A percentile compares a stretch with the other conserved stretches of the same genome.
Conservation (phyloP, 2,797 vertebrate species). For the Apogon talboti region DNA sequence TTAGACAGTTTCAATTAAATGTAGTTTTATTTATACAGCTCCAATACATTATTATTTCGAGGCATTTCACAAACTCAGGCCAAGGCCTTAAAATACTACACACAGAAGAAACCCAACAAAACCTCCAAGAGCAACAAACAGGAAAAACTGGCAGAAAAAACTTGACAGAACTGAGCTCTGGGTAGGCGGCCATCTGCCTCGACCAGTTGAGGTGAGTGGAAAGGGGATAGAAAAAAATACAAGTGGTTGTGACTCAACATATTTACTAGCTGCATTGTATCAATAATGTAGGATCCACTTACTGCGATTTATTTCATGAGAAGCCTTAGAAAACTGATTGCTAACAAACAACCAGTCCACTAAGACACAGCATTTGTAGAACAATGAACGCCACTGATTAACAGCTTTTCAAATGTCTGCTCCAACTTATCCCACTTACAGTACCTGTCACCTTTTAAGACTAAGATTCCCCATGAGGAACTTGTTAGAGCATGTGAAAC, state of each 20-base stretch:
- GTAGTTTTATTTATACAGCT: too few species aligned
- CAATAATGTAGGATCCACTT: neutral
- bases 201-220: too few species aligned
- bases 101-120: too few species aligned
- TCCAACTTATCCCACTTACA: constrained; percentile 19
- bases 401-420: constrained; percentile 18
- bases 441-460: constrained; percentile 28
- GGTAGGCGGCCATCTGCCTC: too few species aligned
- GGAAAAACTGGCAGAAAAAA: too few species aligned
- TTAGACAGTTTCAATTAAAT: too few species aligned
- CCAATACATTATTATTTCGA: too few species aligned
- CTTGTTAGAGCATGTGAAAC: constrained; percentile 59
- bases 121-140: too few species aligned
- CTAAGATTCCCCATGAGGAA: constrained; percentile 25
- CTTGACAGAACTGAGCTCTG: too few species aligned
- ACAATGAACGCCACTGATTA: constrained; percentile 13
- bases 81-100: too few species aligned
- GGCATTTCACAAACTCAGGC: too few species aligned
- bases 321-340: neutral
- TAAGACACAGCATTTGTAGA: constrained; percentile 2
- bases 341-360: neutral
- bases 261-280: neutral
- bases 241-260: neutral
- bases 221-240: too few species aligned
- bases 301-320: neutral